Evolutionary conservation across 2,797 vertebrate genomes (phyloP), one percentile per base, ranked within the genome.

Genomic region (Danio aesculapii): DNA sequence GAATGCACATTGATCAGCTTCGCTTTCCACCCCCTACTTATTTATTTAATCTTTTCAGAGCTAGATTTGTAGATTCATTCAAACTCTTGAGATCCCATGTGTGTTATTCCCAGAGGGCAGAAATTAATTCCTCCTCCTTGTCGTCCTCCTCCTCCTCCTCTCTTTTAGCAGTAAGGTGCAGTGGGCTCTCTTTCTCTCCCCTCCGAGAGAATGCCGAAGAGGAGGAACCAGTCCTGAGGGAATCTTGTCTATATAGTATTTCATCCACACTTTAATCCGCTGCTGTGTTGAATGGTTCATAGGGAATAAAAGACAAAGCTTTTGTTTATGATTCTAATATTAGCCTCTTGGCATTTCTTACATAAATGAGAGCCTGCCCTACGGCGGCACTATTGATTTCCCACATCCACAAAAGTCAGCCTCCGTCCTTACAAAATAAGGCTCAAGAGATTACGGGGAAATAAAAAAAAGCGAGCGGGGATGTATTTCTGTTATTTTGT

Each of bases 201-300:
- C 74, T 92, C 86, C 89, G 88, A 92, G 91, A 93, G 92, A 90
- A 92, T 88, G 92, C 91, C 91, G 91, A 90, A 92, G 92, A 93
- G 92, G 89, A 91, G 93, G 91, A 93, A 91, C 92, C 91, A 88
- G 88, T 94, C 94, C 94, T 90, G 90, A 91, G 94, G 94, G 93
- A 91, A 93, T 94, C 91, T 90, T 91, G 92, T 90, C 93, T 94
- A 93, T 94, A 92, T 94, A 93, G 92, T 92, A 93, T 94, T 94
- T 94, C 94, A 94, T 94, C 92, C 92, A 81, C 92, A 86, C 94
- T 94, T 94, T 94, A 95, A 95, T 95, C 93, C 94, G 91, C 92
- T 90, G 93, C 94, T 94, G 94, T 92, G 93, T 91, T 92, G 86
- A 92, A 93, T 90, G 92, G 91, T 92, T 88, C 89, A 87, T 89